Base-by-base conservation (phyloP, 2,888 invertebrate genomes). In the Drosophila tripunctata region DNA sequence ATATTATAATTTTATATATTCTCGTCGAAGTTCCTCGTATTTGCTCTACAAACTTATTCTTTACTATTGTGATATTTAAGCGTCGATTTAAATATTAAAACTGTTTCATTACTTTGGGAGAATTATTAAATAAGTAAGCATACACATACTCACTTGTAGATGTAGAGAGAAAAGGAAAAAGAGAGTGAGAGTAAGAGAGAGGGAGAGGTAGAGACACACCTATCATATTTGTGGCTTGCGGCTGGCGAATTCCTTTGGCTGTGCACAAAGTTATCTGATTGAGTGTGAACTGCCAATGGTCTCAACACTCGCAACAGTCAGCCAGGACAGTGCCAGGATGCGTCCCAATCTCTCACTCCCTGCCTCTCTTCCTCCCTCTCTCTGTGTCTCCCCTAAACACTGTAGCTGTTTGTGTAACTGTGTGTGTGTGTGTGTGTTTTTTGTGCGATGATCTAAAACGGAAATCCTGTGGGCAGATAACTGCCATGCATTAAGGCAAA, bases 221-320 rank as follows among this genome's bases (percentile, higher is more conserved):
- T 75, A 62, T 78, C 57, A 74, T 69, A 77, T 78, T 78, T 81
- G 70, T 56, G 74, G 68, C 61, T 63, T 83, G 70, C 55, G 74
- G 86, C 64, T 75, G 41, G 56, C 47, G 70, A 76, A 88, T 88
- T 87, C 78, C 88, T 88, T 80, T 64, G 64, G 15, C 40, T 15
- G 44, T 68, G 51, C 67, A 68, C 75, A 75, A 78, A 81, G 79
- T 87, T 91, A 91, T 91, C 91, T 89, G 91, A 91, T 91, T 90
- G 90, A 91, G 91, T 90, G 91, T 88, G 89, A 91, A 91, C 89
- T 89, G 82, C 79, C 80, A 75, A 75, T 70, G 74, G 73, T 62
- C 74, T 76, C 75, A 69, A 70, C 75, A 78, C 78, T 57, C 71
- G 51, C 40, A 62, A 54, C 55, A 43, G 38, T 62, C 64, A 66